phyloP scores from a whole-genome alignment of 2,888 invertebrate genomes.

The Salpingus planirostris region DNA sequence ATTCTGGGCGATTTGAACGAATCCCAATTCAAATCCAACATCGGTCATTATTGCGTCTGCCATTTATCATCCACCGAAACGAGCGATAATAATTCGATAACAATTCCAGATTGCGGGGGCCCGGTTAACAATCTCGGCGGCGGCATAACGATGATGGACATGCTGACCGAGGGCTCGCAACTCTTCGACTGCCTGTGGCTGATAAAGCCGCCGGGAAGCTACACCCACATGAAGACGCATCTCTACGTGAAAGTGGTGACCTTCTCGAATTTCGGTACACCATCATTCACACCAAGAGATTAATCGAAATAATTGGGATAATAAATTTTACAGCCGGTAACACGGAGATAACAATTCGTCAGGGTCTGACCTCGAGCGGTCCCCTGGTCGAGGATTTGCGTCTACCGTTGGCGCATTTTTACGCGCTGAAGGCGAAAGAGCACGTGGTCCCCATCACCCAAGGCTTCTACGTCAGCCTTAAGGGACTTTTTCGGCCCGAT shows the following conservation, averaged over 20 bases:
- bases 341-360: constrained; percentile 54
- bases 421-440: constrained; percentile 40
- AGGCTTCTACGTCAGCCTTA: constrained; percentile 61
- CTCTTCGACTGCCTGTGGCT: constrained; percentile 65
- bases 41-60: too few relatives aligned
- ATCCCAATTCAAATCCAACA: constrained; percentile 19
- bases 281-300: not conserved
- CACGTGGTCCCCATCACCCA: constrained; percentile 53
- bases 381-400: constrained; percentile 50
- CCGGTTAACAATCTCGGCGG: constrained; percentile 62
- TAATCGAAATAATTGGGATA: not conserved
- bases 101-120: constrained; percentile 67
- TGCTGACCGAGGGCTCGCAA: constrained; percentile 49
- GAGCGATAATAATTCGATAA: not conserved
- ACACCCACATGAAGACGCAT: constrained; percentile 57
- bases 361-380: constrained; percentile 59
- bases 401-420: constrained; percentile 41
- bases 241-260: constrained; percentile 48
- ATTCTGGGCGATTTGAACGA: constrained; percentile 21
- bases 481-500: constrained; percentile 53
- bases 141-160: constrained; percentile 67
- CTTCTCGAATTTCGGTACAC: constrained; percentile 34
- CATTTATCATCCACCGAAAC: too few relatives aligned
- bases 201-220: constrained; percentile 55
- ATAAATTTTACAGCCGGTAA: constrained; percentile 46